Base-by-base conservation (phyloP, 2,113 vertebrate species). In the Tamias sibiricus region DNA sequence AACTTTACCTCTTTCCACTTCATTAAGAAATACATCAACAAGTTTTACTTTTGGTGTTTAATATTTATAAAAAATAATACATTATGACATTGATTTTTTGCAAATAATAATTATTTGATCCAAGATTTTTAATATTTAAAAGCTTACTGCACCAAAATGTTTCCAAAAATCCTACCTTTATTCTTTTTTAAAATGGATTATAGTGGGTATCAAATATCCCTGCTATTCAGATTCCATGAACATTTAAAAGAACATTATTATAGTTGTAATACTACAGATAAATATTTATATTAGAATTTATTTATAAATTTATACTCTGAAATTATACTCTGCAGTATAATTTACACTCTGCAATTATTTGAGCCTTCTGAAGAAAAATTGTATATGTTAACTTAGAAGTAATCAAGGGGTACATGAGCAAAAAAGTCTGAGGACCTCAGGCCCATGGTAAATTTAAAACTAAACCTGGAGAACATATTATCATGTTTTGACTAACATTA, bases 151-250 rank as follows among this genome's bases (percentile, higher is more conserved):
- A 8, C 59, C 52, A 52, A n/a, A 9, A 54, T 26, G 59, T 72
- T 71, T 71, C 28, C 3, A 79, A 79, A 72, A 86, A 77, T 42
- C 84, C 4, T 91, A 84, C 40, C 64, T 49, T 12, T 6, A 76
- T 95, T 66, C 24, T 40, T 28, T 92, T 54, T 90, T 76, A 4
- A 87, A 90, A 87, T 87, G 66, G 22, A 16, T 88, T 68, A 74
- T 74, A 20, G 22, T 80, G 12, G 74, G 2, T 44, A 92, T 71
- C 42, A 88, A 66, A 72, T 57, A 92, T 54, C 30, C 54, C 3
- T 94, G 42, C 19, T 92, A 92, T 30, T 88, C 84, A 92, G 62
- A 92, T 75, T 94, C 5, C 30, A 95, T 89, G 47, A 79, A 42
- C 8, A 74, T 62, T 86, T 86, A 59, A 59, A 91, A 74, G 37